A percentile compares a stretch with the other conserved stretches of the same genome.
Conservation (phyloP, 1,140 invertebrate genomes). For the Drosophila virilis region DNA sequence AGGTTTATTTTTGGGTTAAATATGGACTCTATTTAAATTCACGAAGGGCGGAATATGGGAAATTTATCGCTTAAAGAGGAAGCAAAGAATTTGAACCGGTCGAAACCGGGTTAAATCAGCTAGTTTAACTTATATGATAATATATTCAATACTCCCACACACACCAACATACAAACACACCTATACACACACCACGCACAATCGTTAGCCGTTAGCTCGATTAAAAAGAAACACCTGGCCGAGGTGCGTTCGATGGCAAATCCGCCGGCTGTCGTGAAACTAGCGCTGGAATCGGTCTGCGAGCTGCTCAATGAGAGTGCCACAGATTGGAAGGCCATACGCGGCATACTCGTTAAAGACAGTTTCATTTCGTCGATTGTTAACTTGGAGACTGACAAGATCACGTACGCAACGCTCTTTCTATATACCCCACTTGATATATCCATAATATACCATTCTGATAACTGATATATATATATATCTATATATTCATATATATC, state of each 20-base stretch:
- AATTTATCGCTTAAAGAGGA: no score
- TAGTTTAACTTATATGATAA: constrained; percentile 23
- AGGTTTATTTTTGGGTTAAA: no score
- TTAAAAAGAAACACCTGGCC: constrained; percentile 98
- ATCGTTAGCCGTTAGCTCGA: constrained; percentile 94
- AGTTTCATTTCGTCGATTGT: constrained; percentile 99
- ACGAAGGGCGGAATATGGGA: no score
- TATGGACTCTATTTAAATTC: no score
- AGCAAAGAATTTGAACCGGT: no score
- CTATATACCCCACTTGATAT: constrained; percentile 82
- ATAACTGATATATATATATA: constrained; percentile 27
- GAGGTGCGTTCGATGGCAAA: constrained; percentile 98
- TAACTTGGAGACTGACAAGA: constrained; percentile 97
- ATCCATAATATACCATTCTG: constrained; percentile 9
- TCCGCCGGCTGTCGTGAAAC: constrained; percentile 95
- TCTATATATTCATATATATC: constrained; percentile 72
- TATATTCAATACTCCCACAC: constrained; percentile 45
- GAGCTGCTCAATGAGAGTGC: constrained; percentile 94
- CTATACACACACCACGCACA: constrained; percentile 40
- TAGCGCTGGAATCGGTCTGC: constrained; percentile 98
- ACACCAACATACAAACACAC: constrained; percentile 25
- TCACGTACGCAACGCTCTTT: constrained; percentile 91
- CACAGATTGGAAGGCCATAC: constrained; percentile 97
- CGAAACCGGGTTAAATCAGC: no score
- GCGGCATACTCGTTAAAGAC: constrained; percentile 97